Conservation (phyloP, 2,797 vertebrate genomes). For the Pangasius djambal region DNA sequence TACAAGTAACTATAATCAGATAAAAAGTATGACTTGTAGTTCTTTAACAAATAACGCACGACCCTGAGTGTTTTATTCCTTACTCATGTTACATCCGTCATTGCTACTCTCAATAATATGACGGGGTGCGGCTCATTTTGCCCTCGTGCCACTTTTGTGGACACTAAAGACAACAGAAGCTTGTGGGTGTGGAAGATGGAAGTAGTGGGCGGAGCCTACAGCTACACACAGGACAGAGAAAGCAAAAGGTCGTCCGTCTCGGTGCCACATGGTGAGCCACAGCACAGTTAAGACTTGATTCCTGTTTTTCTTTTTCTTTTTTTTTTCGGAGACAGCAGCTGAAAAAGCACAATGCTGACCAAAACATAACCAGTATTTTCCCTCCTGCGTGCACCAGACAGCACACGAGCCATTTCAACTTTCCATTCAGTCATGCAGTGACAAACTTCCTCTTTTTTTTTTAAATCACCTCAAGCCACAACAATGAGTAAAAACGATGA, state of each 20-base stretch:
- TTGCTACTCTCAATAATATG: neutral
- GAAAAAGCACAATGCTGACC: conserved; percentile 19
- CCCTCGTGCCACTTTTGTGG: neutral
- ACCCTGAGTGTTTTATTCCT: neutral
- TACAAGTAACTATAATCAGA: neutral
- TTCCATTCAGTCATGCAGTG: neutral
- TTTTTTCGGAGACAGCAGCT: conserved; percentile 28
- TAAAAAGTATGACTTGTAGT: neutral
- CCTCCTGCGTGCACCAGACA: neutral
- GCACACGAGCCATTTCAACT: neutral
- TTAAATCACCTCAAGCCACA: neutral
- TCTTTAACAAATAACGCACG: neutral
- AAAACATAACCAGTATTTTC: conserved; percentile 7
- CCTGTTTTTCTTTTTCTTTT: neutral
- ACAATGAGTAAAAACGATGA: neutral
- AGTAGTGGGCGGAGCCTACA: neutral
- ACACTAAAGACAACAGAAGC: too few species aligned
- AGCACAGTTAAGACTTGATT: neutral
- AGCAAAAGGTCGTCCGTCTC: neutral
- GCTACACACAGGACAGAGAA: neutral
- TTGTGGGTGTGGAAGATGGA: too few species aligned
- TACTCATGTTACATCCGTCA: neutral
- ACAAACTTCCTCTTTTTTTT: neutral
- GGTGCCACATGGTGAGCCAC: neutral
- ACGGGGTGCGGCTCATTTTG: too few species aligned